Conservation (phyloP, 2,888 invertebrate genomes). For the Trachelus tabidus region DNA sequence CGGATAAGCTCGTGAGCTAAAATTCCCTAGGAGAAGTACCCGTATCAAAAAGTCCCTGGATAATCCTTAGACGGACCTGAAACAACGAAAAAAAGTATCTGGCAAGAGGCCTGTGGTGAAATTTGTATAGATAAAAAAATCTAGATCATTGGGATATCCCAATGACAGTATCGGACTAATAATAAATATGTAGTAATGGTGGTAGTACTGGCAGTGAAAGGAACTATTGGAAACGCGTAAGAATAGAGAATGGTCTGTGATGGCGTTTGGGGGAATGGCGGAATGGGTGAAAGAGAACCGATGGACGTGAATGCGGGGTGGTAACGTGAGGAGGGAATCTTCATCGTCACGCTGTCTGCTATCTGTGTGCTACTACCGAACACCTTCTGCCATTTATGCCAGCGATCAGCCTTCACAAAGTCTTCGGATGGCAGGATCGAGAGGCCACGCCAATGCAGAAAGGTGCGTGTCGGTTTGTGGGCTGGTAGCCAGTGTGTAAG, state of each 20-base stretch:
- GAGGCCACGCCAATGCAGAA: background rate
- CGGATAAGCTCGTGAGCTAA: background rate
- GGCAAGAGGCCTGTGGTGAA: background rate
- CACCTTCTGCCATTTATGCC: background rate
- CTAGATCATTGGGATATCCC: background rate
- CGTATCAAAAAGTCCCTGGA: background rate
- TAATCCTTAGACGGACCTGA: background rate
- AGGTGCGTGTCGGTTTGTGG: background rate
- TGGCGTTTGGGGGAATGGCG: constrained; percentile 14
- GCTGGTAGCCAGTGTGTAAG: background rate
- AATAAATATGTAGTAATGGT: background rate
- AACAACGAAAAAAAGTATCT: background rate
- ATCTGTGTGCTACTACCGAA: constrained; percentile 27
- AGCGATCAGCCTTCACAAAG: background rate
- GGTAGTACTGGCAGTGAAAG: constrained; percentile 8
- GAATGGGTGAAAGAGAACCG: constrained; percentile 4
- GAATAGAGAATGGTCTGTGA: constrained; percentile 4
- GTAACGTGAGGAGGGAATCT: constrained; percentile 32
- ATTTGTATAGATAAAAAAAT: background rate
- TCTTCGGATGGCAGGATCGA: background rate
- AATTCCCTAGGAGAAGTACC: background rate
- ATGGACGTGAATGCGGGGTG: background rate
- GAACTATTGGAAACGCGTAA: background rate
- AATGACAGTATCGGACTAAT: background rate
- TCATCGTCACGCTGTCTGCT: constrained; percentile 54